A percentile compares a stretch with the other conserved stretches of the same genome.
These are phyloP conservation scores for Chelidonichthys spinosus DNA, from an alignment of 2,797 vertebrate genomes.

Conservation along the genomic window DNA sequence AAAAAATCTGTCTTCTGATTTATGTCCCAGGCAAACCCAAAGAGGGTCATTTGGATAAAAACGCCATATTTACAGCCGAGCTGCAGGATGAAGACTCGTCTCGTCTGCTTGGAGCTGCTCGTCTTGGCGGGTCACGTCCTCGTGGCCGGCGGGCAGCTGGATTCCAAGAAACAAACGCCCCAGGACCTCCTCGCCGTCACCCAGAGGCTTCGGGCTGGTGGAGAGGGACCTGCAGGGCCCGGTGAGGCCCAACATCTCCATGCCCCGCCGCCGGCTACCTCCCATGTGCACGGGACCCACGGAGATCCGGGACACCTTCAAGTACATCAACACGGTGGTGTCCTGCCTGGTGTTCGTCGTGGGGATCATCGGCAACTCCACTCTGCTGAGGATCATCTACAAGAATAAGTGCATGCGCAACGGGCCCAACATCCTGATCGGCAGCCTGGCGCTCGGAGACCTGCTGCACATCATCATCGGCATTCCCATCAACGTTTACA, in stretches of 20 bases:
- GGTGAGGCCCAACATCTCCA: slow-evolving; percentile 71
- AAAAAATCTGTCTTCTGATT: slow-evolving; percentile 11
- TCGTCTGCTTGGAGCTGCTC: slow-evolving; percentile 61
- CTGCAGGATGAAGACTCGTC: slow-evolving; percentile 65
- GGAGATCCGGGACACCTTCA: slow-evolving; percentile 92
- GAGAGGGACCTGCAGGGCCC: slow-evolving; percentile 64
- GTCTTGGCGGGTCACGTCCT: slow-evolving; percentile 55
- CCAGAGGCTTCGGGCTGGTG: slow-evolving; percentile 56
- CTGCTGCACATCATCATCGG: slow-evolving; percentile 94
- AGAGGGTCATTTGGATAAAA: slow-evolving; percentile 46
- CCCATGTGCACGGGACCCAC: slow-evolving; percentile 87
- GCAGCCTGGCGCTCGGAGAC: slow-evolving; percentile 94
- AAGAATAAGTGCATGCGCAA: slow-evolving; percentile 98
- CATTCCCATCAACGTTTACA: slow-evolving; percentile 95
- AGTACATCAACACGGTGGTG: slow-evolving; percentile 95
- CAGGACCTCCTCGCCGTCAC: slow-evolving; percentile 50
- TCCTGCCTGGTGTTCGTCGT: slow-evolving; percentile 94
- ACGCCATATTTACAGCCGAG: slow-evolving; percentile 12
- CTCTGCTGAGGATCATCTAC: slow-evolving; percentile 95
- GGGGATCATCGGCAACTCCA: slow-evolving; percentile 96
- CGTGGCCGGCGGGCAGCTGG: slow-evolving; percentile 61
- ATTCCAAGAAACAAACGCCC: slow-evolving; percentile 38
- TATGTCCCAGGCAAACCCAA: slow-evolving; percentile 46
- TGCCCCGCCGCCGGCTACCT: slow-evolving; percentile 72
- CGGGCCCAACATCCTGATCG: slow-evolving; percentile 96